Base-by-base conservation (phyloP, 2,888 invertebrate species). In the Metacarcinus magister region DNA sequence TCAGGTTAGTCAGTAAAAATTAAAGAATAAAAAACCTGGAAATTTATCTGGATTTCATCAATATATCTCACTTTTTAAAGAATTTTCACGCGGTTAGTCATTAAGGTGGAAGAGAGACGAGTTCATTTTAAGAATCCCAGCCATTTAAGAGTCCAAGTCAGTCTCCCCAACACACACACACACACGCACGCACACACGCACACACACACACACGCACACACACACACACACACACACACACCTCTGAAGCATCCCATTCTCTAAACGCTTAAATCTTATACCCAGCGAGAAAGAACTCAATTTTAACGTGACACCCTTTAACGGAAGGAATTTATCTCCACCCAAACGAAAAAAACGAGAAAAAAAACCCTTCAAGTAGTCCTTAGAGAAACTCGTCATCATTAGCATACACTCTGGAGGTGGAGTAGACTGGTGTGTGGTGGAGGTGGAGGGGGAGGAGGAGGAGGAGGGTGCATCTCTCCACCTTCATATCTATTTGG, bases 171-270 rank as follows among this genome's bases (percentile, higher is more conserved):
- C 2, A 5, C 46, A 5, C 60, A 60, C 60, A 60, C 60, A 2
- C 60, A 60, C 60, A 60, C 60, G 8, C 60, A 46, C 46, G 10
- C 46, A 4, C 60, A 60, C 60, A 60, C 60, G 16, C 60, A 60
- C 60, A 60, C 67, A 75, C 75, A 75, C 75, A 75, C 75, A 60
- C 60, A 60, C 60, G 23, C 60, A 60, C 60, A 60, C 60, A 60
- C 60, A 60, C 60, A 60, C 54, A 3, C 54, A 3, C 54, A 3
- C 54, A 10, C 54, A 3, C 3, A 10, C 54, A 1, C 3, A 54
- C 10, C 23, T n/a, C 67, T 67, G 67, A 67, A 67, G 4, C 67
- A 67, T n/a, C 67, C n/a, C 67, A 19, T 23, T 67, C 67, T 67
- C 23, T 16, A 7, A 7, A 54, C 13, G 8, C 54, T 16, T 54